A percentile compares a stretch with the other conserved stretches of the same genome.
Conservation (phyloP, 1,140 invertebrate species). For the Agrypnia vestita region DNA sequence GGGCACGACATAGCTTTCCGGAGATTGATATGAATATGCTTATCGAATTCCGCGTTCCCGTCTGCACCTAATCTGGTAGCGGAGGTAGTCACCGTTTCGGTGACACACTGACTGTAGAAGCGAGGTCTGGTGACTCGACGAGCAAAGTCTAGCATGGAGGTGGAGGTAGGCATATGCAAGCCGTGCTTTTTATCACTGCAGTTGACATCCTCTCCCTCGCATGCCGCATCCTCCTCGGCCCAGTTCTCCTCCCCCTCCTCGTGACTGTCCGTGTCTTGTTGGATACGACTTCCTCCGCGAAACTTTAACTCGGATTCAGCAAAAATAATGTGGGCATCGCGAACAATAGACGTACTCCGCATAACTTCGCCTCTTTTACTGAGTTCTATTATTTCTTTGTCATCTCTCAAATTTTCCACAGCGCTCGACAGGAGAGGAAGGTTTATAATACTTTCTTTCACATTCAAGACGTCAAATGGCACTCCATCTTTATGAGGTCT, state of each 20-base stretch:
- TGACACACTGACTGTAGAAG: constrained; percentile 76
- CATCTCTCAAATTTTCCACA: constrained; percentile 64
- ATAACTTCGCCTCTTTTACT: constrained; percentile 61
- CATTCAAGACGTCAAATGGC: constrained; percentile 44
- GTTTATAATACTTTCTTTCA: constrained; percentile 25
- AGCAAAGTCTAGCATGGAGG: constrained; percentile 77
- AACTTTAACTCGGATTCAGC: constrained; percentile 20
- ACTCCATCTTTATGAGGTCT: constrained; percentile 62
- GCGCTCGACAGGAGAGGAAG: constrained; percentile 41
- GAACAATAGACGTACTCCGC: constrained; percentile 48
- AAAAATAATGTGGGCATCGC: constrained; percentile 41
- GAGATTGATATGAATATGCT: constrained; percentile 63
- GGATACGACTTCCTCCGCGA: constrained; percentile 4
- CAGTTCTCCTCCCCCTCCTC: constrained; percentile 51
- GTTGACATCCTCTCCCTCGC: constrained; percentile 57
- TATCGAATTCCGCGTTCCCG: constrained; percentile 12
- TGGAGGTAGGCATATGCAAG: constrained; percentile 77
- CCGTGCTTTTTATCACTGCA: constrained; percentile 64
- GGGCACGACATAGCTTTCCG: constrained; percentile 77
- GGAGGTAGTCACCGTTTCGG: constrained; percentile 55
- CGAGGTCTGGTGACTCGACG: constrained; percentile 76
- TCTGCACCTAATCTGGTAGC: constrained; percentile 42
- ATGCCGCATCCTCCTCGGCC: constrained; percentile 54
- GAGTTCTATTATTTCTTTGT: constrained; percentile 67
- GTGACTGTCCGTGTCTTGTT: constrained; percentile 34